These are phyloP conservation scores for Gila orcuttii DNA, from an alignment of 2,113 vertebrate species.

Conservation along the genomic window DNA sequence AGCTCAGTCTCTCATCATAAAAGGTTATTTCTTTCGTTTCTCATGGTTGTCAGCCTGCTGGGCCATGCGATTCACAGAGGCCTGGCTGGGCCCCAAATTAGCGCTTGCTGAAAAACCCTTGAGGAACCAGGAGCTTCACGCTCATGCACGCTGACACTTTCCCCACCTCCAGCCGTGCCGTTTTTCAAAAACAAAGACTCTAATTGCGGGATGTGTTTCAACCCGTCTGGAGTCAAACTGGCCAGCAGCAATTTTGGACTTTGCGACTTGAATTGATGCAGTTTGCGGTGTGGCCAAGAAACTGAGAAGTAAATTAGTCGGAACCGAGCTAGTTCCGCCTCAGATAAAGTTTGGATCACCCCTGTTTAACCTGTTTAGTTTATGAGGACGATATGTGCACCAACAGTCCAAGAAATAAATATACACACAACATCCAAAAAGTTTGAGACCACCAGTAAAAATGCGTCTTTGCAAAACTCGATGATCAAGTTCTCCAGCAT, in stretches of 20 bases:
- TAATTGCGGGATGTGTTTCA: conserved; percentile 11
- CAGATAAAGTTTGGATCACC: conserved; percentile 1
- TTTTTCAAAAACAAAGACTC: conserved; percentile 29
- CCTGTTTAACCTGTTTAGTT: not conserved
- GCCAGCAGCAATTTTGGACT: conserved; percentile 12
- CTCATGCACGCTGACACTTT: conserved; percentile 71
- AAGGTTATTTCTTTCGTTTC: not conserved
- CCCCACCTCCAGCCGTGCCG: conserved; percentile 15
- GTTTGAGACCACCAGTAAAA: not conserved
- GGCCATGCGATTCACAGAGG: conserved; percentile 66
- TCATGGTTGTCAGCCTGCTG: conserved; percentile 68
- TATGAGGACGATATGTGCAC: not conserved
- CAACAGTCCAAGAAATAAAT: not conserved
- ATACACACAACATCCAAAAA: not conserved
- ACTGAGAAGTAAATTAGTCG: not conserved
- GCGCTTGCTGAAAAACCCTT: conserved; percentile 64
- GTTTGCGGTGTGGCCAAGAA: conserved; percentile 15
- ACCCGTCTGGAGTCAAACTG: conserved; percentile 12
- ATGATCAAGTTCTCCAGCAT: not conserved
- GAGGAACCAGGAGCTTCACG: conserved; percentile 65
- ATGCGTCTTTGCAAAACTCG: not conserved
- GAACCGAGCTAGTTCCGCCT: not conserved
- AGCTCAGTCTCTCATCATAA: conserved; percentile 6
- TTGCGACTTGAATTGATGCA: not conserved
- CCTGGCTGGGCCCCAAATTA: conserved; percentile 72